Evolutionary conservation across 2,113 vertebrate genomes (phyloP), one percentile per base, ranked within the genome.

Genomic region (Raja brachyura): DNA sequence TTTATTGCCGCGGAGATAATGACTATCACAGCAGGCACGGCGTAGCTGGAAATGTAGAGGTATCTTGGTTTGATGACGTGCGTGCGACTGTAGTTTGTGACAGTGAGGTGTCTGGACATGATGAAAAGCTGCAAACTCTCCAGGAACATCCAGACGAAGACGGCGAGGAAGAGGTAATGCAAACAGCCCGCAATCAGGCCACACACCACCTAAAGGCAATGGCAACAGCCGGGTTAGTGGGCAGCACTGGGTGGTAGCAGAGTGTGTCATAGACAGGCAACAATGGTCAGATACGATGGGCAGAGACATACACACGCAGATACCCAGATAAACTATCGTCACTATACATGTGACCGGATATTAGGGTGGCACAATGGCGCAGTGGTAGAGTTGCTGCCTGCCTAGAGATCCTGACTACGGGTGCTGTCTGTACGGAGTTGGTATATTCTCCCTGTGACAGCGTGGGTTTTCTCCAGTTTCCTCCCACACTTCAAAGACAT

Each of bases 111-210:
- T n/a, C 81, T 85, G 81, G 48, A 85, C 22, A 7, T 56, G 25
- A 85, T 61, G 81, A 85, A 85, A 25, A 85, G 10, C 81, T 85
- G 81, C 54, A 85, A 85, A 11, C 48, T 25, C 5, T 61, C 81
- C 54, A 85, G 81, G 81, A 61, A 56, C 81, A 85, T 85, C 81
- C 81, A 61, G 81, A 54, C 22, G 25, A 85, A 85, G 54, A 85
- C 81, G 0, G 22, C 56, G 1, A 85, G 81, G 22, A 85, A 85
- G 48, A 85, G 25, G 25, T 85, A 85, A 85, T 85, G 81, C 11
- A 85, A 11, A 59, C 81, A 85, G 4, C 81, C 81, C 0, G 81
- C 81, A 28, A 85, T 4, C 54, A 85, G 25, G 54, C 48, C 54
- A 13, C 81, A 85, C 9, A 85, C 22, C 5, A 54, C 25, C 81